These are phyloP conservation scores for Uromys caudimaculatus DNA, from an alignment of 2,797 vertebrate genomes.

Conservation along the genomic window DNA sequence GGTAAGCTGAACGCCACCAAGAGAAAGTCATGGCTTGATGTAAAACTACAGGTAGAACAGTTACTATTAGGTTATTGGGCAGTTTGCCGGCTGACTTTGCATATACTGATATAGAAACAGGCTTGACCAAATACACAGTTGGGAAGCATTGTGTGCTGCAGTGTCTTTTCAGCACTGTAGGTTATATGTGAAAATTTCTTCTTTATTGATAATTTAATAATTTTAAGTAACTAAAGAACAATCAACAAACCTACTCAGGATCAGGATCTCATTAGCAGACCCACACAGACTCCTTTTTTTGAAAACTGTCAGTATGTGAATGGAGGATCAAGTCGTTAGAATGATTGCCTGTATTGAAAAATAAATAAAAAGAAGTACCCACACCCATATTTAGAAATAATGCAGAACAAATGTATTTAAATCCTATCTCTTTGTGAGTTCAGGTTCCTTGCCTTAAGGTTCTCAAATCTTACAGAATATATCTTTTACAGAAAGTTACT, in stretches of 20 bases:
- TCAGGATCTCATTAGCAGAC: slow-evolving; percentile 28
- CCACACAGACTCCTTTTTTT: neutral
- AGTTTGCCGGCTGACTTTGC: slow-evolving; percentile 74
- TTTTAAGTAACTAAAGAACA: slow-evolving; percentile 3
- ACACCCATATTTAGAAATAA: neutral
- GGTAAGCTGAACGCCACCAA: slow-evolving; percentile 80
- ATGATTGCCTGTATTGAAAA: neutral
- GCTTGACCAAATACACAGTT: slow-evolving; percentile 60
- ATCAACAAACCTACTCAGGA: slow-evolving; percentile 37
- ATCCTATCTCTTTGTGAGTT: neutral
- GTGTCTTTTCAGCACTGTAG: neutral
- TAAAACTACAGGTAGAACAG: slow-evolving; percentile 79
- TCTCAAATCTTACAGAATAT: neutral
- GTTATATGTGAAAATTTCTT: slow-evolving; percentile 11
- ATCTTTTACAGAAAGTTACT: neutral
- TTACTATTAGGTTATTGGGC: slow-evolving; percentile 77
- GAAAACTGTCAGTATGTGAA: neutral
- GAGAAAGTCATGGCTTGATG: slow-evolving; percentile 80
- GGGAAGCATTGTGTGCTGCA: neutral
- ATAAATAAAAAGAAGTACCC: neutral
- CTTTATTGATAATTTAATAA: slow-evolving; percentile 50
- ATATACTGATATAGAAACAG: slow-evolving; percentile 62
- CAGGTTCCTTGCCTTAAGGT: neutral
- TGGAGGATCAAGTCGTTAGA: neutral
- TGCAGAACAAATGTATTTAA: neutral